Conservation (phyloP, 2,113 vertebrate genomes). For the Xiphias gladius region DNA sequence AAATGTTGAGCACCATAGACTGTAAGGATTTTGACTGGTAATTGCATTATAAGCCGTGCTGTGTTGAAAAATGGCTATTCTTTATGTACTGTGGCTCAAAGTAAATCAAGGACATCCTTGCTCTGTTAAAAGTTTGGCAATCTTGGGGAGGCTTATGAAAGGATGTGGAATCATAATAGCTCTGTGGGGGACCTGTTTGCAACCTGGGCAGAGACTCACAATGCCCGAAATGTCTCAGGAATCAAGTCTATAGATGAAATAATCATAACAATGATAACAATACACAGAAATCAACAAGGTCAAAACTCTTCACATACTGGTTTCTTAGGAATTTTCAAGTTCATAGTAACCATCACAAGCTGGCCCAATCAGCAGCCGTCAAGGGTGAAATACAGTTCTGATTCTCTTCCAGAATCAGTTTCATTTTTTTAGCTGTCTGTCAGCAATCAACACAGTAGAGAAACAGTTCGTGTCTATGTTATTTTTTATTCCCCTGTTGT, state of each 20-base stretch:
- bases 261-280: constrained; percentile 35
- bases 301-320: neutral
- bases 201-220: neutral
- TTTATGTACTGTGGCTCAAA: constrained; percentile 23
- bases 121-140: constrained; percentile 15
- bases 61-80: constrained; percentile 12
- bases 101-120: constrained; percentile 46
- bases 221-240: constrained; percentile 23
- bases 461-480: constrained; percentile 29
- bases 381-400: constrained; percentile 41
- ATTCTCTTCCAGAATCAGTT: constrained; percentile 52
- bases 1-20: constrained; percentile 19
- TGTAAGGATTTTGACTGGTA: neutral
- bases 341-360: constrained; percentile 5
- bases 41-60: constrained; percentile 4
- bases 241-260: constrained; percentile 23
- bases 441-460: constrained; percentile 25
- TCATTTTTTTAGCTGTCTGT: constrained; percentile 43
- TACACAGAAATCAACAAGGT: constrained; percentile 1
- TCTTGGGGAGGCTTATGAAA: constrained; percentile 19
- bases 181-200: neutral
- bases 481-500: constrained; percentile 25
- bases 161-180: constrained; percentile 18
- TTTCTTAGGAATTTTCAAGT: neutral
- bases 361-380: constrained; percentile 46